Evolutionary conservation across 1,140 invertebrate genomes (phyloP).

Genomic region (Pentalonia nigronervosa): DNA sequence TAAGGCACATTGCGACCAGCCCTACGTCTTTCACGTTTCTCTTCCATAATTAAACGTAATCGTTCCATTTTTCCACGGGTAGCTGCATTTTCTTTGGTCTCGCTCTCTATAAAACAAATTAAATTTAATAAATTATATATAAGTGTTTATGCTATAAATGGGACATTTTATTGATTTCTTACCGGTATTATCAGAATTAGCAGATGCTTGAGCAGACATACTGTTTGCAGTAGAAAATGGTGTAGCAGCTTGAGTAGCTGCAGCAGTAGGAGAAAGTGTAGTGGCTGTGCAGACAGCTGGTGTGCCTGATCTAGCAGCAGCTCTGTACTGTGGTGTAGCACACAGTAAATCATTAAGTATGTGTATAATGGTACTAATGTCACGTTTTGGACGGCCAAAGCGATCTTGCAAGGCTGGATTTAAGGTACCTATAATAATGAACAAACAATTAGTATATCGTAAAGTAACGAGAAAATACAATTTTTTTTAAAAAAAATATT

Average conservation of each 20-base stretch:
- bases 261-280: slow-evolving; percentile 40
- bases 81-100: slow-evolving; percentile 74
- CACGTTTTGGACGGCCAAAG: slow-evolving; percentile 86
- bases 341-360: slow-evolving; percentile 93
- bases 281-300: slow-evolving; percentile 51
- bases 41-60: slow-evolving; percentile 85
- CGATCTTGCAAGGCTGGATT: slow-evolving; percentile 93
- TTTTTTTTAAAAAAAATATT: slow-evolving; percentile 26
- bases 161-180: neutral
- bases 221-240: neutral
- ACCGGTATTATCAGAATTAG: neutral
- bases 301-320: slow-evolving; percentile 62
- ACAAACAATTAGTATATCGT: slow-evolving; percentile 27
- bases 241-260: slow-evolving; percentile 40
- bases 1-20: slow-evolving; percentile 73
- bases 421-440: slow-evolving; percentile 75
- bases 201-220: slow-evolving; percentile 8
- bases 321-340: slow-evolving; percentile 75
- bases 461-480: neutral
- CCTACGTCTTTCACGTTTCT: slow-evolving; percentile 80
- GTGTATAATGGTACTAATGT: slow-evolving; percentile 93
- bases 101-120: slow-evolving; percentile 42
- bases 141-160: neutral
- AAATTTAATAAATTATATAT: neutral
- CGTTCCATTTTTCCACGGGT: slow-evolving; percentile 86